A percentile compares a stretch with the other conserved stretches of the same genome.
Conservation (phyloP, 2,797 vertebrate genomes). For the Pseudochaenichthys georgianus region DNA sequence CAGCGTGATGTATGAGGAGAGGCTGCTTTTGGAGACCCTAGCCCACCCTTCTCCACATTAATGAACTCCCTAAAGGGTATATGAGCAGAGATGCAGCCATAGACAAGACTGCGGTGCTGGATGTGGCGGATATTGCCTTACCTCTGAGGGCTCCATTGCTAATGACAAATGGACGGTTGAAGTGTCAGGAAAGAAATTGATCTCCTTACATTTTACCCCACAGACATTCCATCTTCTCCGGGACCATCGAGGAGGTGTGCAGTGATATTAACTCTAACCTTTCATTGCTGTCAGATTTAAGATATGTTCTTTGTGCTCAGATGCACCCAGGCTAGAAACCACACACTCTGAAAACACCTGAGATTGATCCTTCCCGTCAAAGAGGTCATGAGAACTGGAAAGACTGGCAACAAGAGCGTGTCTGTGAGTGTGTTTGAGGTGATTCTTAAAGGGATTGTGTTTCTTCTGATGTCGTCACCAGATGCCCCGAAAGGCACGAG, state of each 20-base stretch:
- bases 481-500: constrained; percentile 17
- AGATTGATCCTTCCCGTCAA: constrained; percentile 24
- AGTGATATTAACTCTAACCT: constrained; percentile 31
- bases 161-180: constrained; percentile 68
- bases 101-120: constrained; percentile 49
- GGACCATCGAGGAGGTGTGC: constrained; percentile 28
- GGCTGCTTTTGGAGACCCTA: constrained; percentile 48
- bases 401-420: constrained; percentile 33
- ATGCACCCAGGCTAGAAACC: constrained; percentile 34
- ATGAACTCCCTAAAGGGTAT: constrained; percentile 62
- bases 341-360: constrained; percentile 61
- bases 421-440: constrained; percentile 32
- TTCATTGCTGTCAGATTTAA: constrained; percentile 36
- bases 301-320: constrained; percentile 29
- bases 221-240: constrained; percentile 42
- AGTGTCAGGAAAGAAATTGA: constrained; percentile 54
- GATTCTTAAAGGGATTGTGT: constrained; percentile 33
- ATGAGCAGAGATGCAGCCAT: constrained; percentile 63
- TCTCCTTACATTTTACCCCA: constrained; percentile 49
- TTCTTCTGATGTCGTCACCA: constrained; percentile 50
- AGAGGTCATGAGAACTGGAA: constrained; percentile 59
- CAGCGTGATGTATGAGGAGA: constrained; percentile 49
- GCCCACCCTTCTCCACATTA: constrained; percentile 40
- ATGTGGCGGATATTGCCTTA: constrained; percentile 71
- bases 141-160: constrained; percentile 58